Percentiles rank a stretch among this genome's conserved stretches.
Conservation (phyloP, 2,797 vertebrate species). For the Oreortyx pictus region DNA sequence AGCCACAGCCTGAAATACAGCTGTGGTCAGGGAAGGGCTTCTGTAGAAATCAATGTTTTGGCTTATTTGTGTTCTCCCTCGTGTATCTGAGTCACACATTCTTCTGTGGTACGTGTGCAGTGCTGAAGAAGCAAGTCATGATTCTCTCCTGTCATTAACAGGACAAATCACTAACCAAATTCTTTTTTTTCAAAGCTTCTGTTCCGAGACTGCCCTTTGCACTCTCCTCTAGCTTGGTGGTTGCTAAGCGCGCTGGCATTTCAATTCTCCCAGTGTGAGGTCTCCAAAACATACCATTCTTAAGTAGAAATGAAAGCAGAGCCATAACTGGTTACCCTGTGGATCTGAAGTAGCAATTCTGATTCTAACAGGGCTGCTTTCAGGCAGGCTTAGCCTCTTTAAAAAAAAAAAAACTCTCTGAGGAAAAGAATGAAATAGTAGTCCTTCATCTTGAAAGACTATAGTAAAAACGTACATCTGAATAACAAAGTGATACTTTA, state of each 20-base stretch:
- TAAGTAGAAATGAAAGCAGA: not conserved
- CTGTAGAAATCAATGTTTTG: constrained; percentile 3
- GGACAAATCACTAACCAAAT: not conserved
- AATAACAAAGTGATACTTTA: not conserved
- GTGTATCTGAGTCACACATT: constrained; percentile 4
- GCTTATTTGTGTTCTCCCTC: not conserved
- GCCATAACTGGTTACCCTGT: not conserved
- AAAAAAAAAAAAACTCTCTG: not conserved
- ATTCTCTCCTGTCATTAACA: not conserved
- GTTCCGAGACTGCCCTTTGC: not conserved
- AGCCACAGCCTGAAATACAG: not conserved
- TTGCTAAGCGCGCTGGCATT: not conserved
- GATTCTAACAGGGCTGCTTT: not conserved
- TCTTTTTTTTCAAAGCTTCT: not conserved
- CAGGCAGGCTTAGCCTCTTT: not conserved
- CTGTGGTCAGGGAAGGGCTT: constrained; percentile 22
- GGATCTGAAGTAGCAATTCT: not conserved
- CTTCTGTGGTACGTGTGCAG: not conserved
- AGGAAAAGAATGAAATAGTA: not conserved
- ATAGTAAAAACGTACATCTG: not conserved
- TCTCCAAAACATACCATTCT: not conserved
- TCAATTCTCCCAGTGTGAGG: not conserved
- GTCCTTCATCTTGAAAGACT: not conserved
- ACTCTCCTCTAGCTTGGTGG: not conserved
- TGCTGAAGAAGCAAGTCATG: not conserved